Evolutionary conservation across 2,113 vertebrate genomes (phyloP).

Genomic region (Chaetura pelagica): DNA sequence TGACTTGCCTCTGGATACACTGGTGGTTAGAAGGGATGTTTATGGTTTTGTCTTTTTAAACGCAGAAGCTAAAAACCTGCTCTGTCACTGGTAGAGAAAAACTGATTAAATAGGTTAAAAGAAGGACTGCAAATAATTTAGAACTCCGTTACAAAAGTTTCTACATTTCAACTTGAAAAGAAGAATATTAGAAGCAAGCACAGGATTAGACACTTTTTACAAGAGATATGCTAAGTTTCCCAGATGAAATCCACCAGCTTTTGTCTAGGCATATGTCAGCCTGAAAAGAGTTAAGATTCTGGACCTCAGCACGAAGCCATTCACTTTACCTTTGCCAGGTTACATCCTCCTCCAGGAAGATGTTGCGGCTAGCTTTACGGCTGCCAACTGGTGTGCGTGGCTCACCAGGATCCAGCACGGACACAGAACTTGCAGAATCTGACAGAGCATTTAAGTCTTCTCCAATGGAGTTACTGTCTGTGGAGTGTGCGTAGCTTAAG

Average conservation of each 20-base stretch:
- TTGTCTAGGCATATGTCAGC: not conserved
- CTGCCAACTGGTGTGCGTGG: conserved; percentile 93
- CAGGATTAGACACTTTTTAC: not conserved
- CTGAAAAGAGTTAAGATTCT: not conserved
- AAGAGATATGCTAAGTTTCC: not conserved
- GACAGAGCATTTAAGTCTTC: conserved; percentile 93
- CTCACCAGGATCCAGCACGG: conserved; percentile 88
- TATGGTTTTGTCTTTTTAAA: not conserved
- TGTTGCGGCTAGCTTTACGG: conserved; percentile 94
- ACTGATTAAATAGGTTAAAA: not conserved
- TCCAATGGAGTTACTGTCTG: conserved; percentile 92
- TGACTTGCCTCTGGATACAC: not conserved
- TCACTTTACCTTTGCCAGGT: conserved; percentile 92
- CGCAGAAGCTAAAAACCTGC: not conserved
- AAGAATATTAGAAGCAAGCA: not conserved
- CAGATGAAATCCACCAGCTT: not conserved
- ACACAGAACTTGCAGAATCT: conserved; percentile 87
- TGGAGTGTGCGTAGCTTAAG: conserved; percentile 93
- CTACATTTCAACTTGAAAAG: not conserved
- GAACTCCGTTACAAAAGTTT: not conserved
- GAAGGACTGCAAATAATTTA: not conserved
- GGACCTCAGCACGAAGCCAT: not conserved
- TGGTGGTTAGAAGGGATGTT: not conserved
- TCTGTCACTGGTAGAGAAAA: not conserved
- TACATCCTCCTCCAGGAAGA: conserved; percentile 95